Evolutionary conservation across 2,797 vertebrate genomes (phyloP).

Genomic region (Myripristis murdjan): DNA sequence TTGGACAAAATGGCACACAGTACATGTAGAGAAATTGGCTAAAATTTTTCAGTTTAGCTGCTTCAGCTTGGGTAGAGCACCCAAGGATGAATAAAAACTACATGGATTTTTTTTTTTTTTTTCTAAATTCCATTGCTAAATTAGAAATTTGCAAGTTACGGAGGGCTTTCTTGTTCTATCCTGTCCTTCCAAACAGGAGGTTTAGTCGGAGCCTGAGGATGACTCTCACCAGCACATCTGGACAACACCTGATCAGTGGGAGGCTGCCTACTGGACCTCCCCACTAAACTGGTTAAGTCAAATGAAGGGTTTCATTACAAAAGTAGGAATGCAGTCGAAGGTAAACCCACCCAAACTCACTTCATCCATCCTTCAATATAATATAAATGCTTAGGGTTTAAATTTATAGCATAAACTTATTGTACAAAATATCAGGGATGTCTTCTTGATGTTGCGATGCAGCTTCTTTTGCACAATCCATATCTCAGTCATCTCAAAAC

Average conservation of each 20-base stretch:
- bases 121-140: not conserved
- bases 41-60: no score
- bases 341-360: constrained; percentile 8
- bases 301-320: constrained; percentile 46
- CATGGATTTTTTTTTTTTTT: constrained; percentile 4
- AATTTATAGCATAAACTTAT: not conserved
- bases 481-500: no score
- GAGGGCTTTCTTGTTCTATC: constrained; percentile 46
- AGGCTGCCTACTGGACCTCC: constrained; percentile 56
- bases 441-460: no score
- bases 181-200: constrained; percentile 52
- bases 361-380: constrained; percentile 1
- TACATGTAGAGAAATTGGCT: no score
- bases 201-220: constrained; percentile 60
- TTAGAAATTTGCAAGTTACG: constrained; percentile 21
- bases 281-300: constrained; percentile 44
- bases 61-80: no score
- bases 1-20: no score
- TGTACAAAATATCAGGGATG: no score
- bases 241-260: constrained; percentile 70
- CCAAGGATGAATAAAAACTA: not conserved
- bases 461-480: no score
- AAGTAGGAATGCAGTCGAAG: constrained; percentile 28
- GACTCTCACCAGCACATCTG: constrained; percentile 76
- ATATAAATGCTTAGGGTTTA: not conserved